These are phyloP conservation scores for Oreocharis arfaki DNA, from an alignment of 2,113 vertebrate genomes.

Conservation along the genomic window DNA sequence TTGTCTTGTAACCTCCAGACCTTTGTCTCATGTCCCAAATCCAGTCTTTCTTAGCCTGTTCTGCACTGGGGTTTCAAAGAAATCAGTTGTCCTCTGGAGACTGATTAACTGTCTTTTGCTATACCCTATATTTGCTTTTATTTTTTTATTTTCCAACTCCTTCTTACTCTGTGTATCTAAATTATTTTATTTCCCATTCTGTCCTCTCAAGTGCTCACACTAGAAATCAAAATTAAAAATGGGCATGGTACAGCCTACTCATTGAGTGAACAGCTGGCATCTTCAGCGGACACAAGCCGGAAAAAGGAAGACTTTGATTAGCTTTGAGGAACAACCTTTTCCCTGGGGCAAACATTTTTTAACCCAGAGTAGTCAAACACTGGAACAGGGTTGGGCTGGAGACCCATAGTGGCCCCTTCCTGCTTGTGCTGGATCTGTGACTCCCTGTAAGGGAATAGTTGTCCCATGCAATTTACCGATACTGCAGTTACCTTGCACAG, in stretches of 20 bases:
- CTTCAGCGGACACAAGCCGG: background rate
- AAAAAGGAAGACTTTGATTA: background rate
- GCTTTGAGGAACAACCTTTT: background rate
- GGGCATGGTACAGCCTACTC: background rate
- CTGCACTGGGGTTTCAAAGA: background rate
- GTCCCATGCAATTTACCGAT: background rate
- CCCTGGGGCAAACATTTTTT: background rate
- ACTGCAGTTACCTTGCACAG: background rate
- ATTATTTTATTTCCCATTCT: background rate
- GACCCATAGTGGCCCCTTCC: fast-evolving
- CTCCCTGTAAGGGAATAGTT: background rate
- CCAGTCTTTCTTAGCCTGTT: background rate
- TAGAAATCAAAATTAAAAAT: background rate
- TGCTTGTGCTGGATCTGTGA: fast-evolving
- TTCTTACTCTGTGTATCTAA: background rate
- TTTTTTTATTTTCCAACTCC: background rate
- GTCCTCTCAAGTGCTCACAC: background rate
- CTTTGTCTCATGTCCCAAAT: background rate
- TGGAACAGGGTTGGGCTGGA: background rate
- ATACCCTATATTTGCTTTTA: background rate
- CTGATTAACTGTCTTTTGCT: background rate
- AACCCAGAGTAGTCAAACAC: background rate
- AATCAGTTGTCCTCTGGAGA: background rate
- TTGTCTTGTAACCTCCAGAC: background rate
- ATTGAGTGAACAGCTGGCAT: background rate